Conservation (phyloP, 2,888 invertebrate species). For the Tanypteryx hageni region DNA sequence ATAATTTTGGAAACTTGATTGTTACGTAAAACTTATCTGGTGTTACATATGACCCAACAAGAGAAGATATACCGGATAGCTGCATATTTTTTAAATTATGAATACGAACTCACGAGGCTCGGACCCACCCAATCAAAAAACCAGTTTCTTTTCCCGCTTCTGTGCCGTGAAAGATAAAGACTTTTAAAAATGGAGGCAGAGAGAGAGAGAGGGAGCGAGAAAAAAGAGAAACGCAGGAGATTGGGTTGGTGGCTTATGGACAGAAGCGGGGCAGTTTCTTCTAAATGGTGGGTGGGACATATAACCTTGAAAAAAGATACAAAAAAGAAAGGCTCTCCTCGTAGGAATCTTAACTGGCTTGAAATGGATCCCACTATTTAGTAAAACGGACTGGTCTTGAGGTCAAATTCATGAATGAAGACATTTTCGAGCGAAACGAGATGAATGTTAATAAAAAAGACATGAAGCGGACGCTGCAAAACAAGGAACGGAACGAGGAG, state of each 20-base stretch:
- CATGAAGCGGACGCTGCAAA: neutral
- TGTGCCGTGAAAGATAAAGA: neutral
- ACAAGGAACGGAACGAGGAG: no score
- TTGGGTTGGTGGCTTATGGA: neutral
- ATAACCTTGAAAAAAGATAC: neutral
- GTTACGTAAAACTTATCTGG: no score
- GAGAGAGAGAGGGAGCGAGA: neutral
- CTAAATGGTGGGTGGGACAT: neutral
- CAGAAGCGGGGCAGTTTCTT: neutral
- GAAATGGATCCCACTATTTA: neutral
- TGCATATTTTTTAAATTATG: no score
- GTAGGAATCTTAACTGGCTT: neutral
- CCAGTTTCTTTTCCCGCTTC: neutral
- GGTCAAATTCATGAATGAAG: neutral
- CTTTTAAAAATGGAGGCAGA: neutral
- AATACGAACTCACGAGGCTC: no score
- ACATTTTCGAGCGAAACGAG: neutral
- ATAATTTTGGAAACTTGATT: no score
- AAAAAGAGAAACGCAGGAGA: neutral
- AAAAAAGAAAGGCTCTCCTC: neutral
- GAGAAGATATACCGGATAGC: no score
- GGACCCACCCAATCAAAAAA: no score
- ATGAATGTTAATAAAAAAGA: neutral
- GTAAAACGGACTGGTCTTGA: neutral
- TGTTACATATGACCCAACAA: no score